Evolutionary conservation across 2,888 invertebrate species (phyloP), one percentile per base, ranked within the genome.

Genomic region (Ichneumoninae sp.): DNA sequence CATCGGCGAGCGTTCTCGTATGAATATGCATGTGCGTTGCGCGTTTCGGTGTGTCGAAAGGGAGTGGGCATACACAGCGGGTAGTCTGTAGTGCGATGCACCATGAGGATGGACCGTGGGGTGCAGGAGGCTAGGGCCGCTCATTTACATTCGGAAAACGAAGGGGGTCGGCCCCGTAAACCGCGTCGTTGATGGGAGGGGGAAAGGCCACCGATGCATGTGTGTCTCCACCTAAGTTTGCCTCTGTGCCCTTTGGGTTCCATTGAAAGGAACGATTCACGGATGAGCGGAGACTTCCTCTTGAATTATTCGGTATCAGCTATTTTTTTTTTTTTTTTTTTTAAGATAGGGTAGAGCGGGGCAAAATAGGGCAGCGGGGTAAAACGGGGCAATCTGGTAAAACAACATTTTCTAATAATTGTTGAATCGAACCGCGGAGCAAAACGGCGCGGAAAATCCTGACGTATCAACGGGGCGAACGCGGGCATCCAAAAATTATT

Each of bases 121-220:
- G 82, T 52, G 71, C 66, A 83, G 75, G 54, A 72, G 86, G 88
- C 86, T 86, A 89, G 91, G 91, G 88, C 91, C 91, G 91, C 92
- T 93, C 92, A 92, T 93, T 93, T 93, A 91, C 92, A 93, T 92
- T 91, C 88, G 91, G 92, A 91, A 93, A 93, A 93, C 92, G 92
- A 93, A 93, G 91, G 90, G 91, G 85, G 77, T 84, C 86, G 88
- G 82, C 36, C 50, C 26, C 69, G 50, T 26, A 50, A 26, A 16
- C 26, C 62, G 33, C 22, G 26, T 4, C 7, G 22, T n/a, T 54
- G 26, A 60, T 33, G 19, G 50, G 50, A 19, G 69, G 79, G 30
- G 40, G 30, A 50, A 19, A 10, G 60, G 52, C 57, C 74, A 44
- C 19, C 44, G 33, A 60, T 60, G 69, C 60, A 47, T 40, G 54